Percentiles rank a stretch among this genome's conserved stretches.
Evolutionary conservation across 2,113 vertebrate genomes (phyloP).

Genomic region (Acinonyx jubatus): DNA sequence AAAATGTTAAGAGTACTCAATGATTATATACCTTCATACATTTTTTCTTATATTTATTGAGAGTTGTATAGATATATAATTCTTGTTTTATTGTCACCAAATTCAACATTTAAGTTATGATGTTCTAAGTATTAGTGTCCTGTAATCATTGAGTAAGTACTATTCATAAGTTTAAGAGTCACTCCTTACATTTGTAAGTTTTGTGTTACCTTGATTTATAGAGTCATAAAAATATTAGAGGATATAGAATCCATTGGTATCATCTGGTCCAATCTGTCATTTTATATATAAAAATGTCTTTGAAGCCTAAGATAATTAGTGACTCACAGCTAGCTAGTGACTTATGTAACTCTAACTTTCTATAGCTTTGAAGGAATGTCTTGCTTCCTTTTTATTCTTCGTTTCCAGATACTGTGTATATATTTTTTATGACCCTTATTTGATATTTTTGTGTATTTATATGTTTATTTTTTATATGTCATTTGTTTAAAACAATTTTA

Average conservation of each 20-base stretch:
- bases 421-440: not conserved
- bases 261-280: not conserved
- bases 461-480: not conserved
- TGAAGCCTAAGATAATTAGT: not conserved
- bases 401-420: not conserved
- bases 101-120: not conserved
- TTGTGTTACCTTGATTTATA: not conserved
- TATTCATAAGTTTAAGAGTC: not conserved
- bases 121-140: not conserved
- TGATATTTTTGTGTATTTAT: not conserved
- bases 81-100: not conserved
- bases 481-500: not conserved
- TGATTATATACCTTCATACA: not conserved
- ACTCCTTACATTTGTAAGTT: not conserved
- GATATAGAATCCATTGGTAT: not conserved
- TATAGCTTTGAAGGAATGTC: not conserved
- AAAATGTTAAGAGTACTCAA: not conserved
- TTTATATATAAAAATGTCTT: slow-evolving; percentile 5
- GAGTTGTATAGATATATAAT: not conserved
- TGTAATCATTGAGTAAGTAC: not conserved
- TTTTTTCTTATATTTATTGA: not conserved
- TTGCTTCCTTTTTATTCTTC: not conserved
- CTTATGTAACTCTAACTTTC: not conserved
- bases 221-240: not conserved
- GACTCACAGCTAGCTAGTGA: not conserved